Percentiles rank a stretch among this genome's conserved stretches.
These are phyloP conservation scores for Lithobates sylvaticus DNA, from an alignment of 2,797 vertebrate species.

Conservation along the genomic window DNA sequence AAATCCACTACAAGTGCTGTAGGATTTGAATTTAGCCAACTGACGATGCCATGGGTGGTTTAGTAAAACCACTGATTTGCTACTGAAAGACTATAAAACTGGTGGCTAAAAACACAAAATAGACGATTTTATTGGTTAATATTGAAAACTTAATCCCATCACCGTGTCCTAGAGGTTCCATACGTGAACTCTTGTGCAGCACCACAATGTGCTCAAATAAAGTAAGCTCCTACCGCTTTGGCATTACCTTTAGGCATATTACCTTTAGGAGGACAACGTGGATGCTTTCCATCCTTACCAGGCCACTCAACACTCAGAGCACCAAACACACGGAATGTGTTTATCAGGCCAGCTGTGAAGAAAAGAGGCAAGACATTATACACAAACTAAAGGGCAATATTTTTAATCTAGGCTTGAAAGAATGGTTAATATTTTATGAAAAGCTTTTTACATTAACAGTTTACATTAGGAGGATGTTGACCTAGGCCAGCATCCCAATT, in stretches of 20 bases:
- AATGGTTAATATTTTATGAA: no score
- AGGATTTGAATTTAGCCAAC: no score
- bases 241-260: constrained; percentile 99
- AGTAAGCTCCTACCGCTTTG: constrained; percentile 87
- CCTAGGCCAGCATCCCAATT: no score
- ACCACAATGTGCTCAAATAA: constrained; percentile 59
- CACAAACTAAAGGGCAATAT: background rate
- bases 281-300: constrained; percentile 99
- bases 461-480: no score
- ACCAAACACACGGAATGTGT: constrained; percentile 96
- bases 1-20: no score
- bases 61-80: no score
- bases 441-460: no score
- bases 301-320: constrained; percentile 98
- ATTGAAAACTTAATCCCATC: background rate
- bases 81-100: no score
- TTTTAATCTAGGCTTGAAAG: no score
- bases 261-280: constrained; percentile 99
- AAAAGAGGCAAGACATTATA: background rate
- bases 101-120: background rate
- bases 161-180: background rate
- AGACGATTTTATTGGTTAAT: background rate
- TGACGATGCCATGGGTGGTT: no score
- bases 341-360: constrained; percentile 89
- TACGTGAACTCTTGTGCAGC: constrained; percentile 25